A percentile compares a stretch with the other conserved stretches of the same genome.
Evolutionary conservation across 1,140 invertebrate species (phyloP).

Genomic region (Diabrotica virgifera): DNA sequence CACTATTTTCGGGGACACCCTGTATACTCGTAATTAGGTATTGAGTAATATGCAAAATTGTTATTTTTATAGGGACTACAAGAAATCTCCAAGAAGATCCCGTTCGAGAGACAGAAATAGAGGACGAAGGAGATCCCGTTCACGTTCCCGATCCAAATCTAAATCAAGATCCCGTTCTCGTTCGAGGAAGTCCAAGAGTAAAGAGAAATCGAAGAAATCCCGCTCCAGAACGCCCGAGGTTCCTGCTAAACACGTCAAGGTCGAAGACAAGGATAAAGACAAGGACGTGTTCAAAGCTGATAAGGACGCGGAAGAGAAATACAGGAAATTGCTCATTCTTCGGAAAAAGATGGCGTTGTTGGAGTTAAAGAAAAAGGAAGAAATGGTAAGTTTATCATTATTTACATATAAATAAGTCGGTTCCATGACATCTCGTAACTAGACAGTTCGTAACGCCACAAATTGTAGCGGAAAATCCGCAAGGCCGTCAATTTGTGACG

Average conservation of each 20-base stretch:
- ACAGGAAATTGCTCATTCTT: slow-evolving; percentile 49
- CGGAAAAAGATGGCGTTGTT: slow-evolving; percentile 57
- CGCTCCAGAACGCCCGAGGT: slow-evolving; percentile 29
- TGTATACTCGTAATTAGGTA: background rate
- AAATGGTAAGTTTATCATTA: slow-evolving; percentile 31
- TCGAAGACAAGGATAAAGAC: slow-evolving; percentile 21
- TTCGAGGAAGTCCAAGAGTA: slow-evolving; percentile 20
- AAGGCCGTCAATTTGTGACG: too few species aligned
- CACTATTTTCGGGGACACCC: too few species aligned
- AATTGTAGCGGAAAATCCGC: too few species aligned
- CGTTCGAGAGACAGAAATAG: background rate
- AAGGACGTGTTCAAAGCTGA: slow-evolving; percentile 33
- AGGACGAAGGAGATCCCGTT: slow-evolving; percentile 18
- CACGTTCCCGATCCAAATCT: slow-evolving; percentile 23
- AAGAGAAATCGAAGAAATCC: slow-evolving; percentile 29
- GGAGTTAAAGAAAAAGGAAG: slow-evolving; percentile 46
- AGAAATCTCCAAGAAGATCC: too few species aligned
- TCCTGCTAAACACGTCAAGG: slow-evolving; percentile 13
- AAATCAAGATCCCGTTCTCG: slow-evolving; percentile 7
- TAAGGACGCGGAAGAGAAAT: slow-evolving; percentile 50
- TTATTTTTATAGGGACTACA: too few species aligned
- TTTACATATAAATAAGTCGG: too few species aligned
- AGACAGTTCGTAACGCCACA: too few species aligned
- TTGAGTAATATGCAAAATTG: too few species aligned
- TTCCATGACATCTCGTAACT: too few species aligned